phyloP scores from a whole-genome alignment of 2,888 invertebrate species.

The Coenonympha arcania region DNA sequence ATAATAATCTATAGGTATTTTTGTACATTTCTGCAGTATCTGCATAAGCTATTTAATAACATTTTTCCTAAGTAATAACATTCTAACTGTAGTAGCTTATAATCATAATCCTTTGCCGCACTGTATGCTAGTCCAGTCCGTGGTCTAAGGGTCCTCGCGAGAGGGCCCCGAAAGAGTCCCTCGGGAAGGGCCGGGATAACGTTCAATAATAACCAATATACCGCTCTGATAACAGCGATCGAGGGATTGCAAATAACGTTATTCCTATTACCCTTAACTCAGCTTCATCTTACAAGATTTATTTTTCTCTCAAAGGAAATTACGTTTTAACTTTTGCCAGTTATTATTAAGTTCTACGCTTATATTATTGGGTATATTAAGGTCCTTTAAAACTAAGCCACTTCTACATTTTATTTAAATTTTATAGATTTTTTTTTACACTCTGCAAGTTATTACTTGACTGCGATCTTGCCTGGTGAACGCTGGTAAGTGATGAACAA shows the following conservation, averaged over 20 bases:
- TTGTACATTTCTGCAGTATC: too few species aligned
- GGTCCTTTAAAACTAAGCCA: too few species aligned
- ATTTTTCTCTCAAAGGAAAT: neutral
- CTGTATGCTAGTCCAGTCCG: neutral
- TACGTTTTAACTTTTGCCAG: too few species aligned
- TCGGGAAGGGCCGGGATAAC: neutral
- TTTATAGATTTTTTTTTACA: neutral
- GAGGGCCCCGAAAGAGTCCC: neutral
- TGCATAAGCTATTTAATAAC: too few species aligned
- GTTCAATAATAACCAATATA: conserved; percentile 2
- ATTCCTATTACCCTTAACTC: neutral
- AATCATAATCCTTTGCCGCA: neutral
- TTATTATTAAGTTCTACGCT: too few species aligned
- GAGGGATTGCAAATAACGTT: conserved; percentile 1
- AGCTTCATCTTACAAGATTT: neutral
- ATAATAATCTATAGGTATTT: too few species aligned
- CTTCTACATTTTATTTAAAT: neutral
- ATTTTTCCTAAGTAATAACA: too few species aligned
- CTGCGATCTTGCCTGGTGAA: too few species aligned
- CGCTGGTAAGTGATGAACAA: too few species aligned
- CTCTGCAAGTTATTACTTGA: neutral
- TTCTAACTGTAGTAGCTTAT: too few species aligned
- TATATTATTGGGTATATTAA: too few species aligned
- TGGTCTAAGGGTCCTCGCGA: neutral
- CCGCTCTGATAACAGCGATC: neutral